Conservation (phyloP, 1,140 invertebrate genomes). For the Epicauta chinensis region DNA sequence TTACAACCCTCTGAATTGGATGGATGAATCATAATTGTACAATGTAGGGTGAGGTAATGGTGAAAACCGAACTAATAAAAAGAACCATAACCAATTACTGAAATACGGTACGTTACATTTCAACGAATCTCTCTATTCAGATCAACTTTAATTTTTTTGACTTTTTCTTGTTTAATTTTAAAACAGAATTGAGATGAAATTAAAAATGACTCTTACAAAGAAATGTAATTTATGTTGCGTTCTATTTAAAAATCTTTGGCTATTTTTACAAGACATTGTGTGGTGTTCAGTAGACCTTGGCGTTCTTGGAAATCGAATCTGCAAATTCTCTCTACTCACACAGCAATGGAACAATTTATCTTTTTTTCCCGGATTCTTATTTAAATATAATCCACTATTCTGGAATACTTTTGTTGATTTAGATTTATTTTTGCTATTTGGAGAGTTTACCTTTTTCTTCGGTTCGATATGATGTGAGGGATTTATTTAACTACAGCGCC, state of each 20-base stretch:
- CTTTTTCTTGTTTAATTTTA: slow-evolving; percentile 7
- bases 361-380: too few species aligned
- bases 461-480: too few species aligned
- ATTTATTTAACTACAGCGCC: too few species aligned
- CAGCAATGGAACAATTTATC: too few species aligned
- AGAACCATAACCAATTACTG: slow-evolving; percentile 2
- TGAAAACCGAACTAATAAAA: slow-evolving; percentile 1
- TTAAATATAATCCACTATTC: too few species aligned
- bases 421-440: too few species aligned
- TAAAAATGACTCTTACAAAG: slow-evolving; percentile 6
- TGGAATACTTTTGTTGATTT: too few species aligned
- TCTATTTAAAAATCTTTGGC: slow-evolving; percentile 5
- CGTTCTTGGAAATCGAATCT: slow-evolving; percentile 11
- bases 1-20: slow-evolving; percentile 3
- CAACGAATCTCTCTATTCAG: too few species aligned
- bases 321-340: slow-evolving; percentile 3
- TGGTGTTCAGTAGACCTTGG: slow-evolving; percentile 12
- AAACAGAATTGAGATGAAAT: slow-evolving; percentile 1
- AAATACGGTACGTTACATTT: not conserved
- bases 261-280: slow-evolving; percentile 14
- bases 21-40: not conserved
- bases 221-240: not conserved
- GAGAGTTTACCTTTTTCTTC: too few species aligned
- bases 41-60: slow-evolving; percentile 4
- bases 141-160: not conserved